These are phyloP conservation scores for Ambastaia sidthimunki DNA, from an alignment of 2,797 vertebrate species.

Conservation along the genomic window DNA sequence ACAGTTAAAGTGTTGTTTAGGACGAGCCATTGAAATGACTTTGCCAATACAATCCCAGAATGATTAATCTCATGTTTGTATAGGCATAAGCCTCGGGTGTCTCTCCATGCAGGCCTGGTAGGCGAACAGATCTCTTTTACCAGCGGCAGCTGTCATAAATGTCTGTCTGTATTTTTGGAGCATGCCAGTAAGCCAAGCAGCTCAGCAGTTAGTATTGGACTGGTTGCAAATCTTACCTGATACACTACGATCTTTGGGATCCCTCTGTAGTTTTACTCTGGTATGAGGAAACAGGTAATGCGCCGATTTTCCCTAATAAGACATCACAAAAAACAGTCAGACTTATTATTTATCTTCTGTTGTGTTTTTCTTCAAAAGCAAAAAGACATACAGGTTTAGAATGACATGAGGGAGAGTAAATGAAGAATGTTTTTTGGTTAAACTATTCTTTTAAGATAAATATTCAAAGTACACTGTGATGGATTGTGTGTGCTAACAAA, in stretches of 20 bases:
- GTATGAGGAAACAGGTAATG: constrained; percentile 93
- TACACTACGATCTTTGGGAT: constrained; percentile 95
- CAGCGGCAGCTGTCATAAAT: constrained; percentile 29
- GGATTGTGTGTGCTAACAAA: too few relatives aligned
- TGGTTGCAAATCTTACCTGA: constrained; percentile 84
- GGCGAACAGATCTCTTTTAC: constrained; percentile 28
- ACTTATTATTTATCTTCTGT: background rate
- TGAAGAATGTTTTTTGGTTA: too few relatives aligned
- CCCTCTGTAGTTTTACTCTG: constrained; percentile 91
- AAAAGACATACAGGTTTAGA: too few relatives aligned
- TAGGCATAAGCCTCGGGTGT: constrained; percentile 36
- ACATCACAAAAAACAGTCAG: constrained; percentile 48
- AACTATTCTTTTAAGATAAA: too few relatives aligned
- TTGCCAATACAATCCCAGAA: constrained; percentile 50
- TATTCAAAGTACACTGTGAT: too few relatives aligned
- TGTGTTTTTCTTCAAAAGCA: background rate
- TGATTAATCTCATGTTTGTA: constrained; percentile 38
- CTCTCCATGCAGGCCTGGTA: constrained; percentile 23
- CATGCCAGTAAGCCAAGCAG: background rate
- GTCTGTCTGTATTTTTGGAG: constrained; percentile 25
- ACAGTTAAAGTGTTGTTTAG: constrained; percentile 24
- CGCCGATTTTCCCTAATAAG: constrained; percentile 85
- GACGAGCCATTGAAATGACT: constrained; percentile 34
- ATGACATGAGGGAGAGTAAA: too few relatives aligned
- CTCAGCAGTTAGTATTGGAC: background rate